Evolutionary conservation across 2,888 invertebrate genomes (phyloP).

Genomic region (Chaitophorus viminalis): DNA sequence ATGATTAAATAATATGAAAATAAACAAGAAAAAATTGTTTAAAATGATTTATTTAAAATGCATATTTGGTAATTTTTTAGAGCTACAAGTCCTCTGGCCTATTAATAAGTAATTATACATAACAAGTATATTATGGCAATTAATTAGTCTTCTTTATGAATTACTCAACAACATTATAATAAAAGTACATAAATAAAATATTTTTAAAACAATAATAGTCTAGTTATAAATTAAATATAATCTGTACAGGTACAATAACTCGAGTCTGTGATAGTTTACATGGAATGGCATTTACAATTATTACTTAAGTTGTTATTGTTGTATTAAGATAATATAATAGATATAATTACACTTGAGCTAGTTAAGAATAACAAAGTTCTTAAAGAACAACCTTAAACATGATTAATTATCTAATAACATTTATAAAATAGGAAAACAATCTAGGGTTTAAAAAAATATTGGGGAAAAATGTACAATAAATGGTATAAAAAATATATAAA

Average conservation of each 20-base stretch:
- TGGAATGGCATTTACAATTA: slow-evolving; percentile 49
- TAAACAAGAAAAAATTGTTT: no score
- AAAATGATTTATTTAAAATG: no score
- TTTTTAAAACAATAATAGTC: slow-evolving; percentile 24
- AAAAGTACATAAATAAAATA: slow-evolving; percentile 38
- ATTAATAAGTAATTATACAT: no score
- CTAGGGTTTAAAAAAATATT: background rate
- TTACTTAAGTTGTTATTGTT: background rate
- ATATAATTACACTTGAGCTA: background rate
- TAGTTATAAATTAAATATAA: background rate
- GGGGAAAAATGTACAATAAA: background rate
- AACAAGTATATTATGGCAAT: slow-evolving; percentile 1
- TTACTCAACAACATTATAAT: slow-evolving; percentile 29
- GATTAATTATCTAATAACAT: slow-evolving; percentile 32
- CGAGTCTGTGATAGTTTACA: slow-evolving; percentile 20
- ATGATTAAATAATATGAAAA: no score
- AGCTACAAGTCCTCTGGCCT: no score
- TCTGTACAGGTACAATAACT: background rate
- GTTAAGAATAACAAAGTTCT: slow-evolving; percentile 10
- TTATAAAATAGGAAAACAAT: slow-evolving; percentile 44
- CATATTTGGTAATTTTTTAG: no score
- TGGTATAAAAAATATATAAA: slow-evolving; percentile 15
- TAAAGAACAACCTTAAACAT: background rate
- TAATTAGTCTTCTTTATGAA: slow-evolving; percentile 36
- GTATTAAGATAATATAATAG: background rate